phyloP scores from a whole-genome alignment of 2,888 invertebrate species.

The Nemurella pictetii region DNA sequence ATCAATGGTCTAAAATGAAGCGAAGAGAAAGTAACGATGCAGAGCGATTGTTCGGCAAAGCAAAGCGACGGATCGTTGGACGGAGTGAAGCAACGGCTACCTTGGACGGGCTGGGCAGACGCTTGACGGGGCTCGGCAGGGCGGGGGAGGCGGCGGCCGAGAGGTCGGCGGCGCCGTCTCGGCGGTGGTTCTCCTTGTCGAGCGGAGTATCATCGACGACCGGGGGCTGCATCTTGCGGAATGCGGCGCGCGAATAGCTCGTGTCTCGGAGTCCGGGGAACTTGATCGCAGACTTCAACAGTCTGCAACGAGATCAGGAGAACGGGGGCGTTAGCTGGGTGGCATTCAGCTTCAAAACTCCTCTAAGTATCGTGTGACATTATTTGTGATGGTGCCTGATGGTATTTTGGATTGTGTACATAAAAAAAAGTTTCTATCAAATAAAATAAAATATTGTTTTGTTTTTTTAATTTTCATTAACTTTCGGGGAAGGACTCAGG shows the following conservation, averaged over 20 bases:
- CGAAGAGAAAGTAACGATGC: background rate
- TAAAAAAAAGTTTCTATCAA: too few species aligned
- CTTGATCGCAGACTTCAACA: slow-evolving; percentile 35
- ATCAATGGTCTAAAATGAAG: too few species aligned
- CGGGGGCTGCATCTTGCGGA: background rate
- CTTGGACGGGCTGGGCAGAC: slow-evolving; percentile 30
- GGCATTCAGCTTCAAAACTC: background rate
- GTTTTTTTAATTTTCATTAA: too few species aligned
- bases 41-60: background rate
- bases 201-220: background rate
- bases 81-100: too few species aligned
- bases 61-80: too few species aligned
- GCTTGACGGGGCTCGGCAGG: slow-evolving; percentile 28
- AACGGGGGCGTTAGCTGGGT: background rate
- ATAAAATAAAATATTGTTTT: too few species aligned
- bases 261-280: slow-evolving; percentile 1
- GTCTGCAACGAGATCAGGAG: slow-evolving; percentile 20
- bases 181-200: slow-evolving; percentile 35
- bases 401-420: too few species aligned
- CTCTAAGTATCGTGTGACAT: slow-evolving; percentile 6
- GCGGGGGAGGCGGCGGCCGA: background rate
- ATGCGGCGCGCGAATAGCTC: background rate
- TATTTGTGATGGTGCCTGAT: too few species aligned
- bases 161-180: background rate
- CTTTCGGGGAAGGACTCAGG: too few species aligned